These are phyloP conservation scores for Torymus aiolomorphi DNA, from an alignment of 2,888 invertebrate species.

Conservation along the genomic window DNA sequence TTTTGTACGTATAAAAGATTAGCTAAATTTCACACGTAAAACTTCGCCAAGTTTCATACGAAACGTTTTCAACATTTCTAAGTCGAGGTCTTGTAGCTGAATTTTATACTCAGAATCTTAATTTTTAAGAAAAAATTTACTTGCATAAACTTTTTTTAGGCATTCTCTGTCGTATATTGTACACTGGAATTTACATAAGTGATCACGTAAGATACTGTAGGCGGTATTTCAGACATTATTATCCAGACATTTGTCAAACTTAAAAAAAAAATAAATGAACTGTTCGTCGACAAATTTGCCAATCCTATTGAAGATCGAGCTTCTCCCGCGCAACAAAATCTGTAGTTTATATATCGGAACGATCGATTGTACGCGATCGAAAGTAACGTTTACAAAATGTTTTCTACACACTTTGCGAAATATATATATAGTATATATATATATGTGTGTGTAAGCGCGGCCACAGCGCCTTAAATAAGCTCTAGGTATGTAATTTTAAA, in stretches of 20 bases:
- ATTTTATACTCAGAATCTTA: too few relatives aligned
- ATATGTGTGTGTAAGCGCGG: conserved; percentile 22
- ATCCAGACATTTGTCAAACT: not conserved
- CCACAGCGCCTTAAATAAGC: conserved; percentile 43
- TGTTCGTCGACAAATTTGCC: not conserved
- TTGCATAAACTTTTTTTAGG: too few relatives aligned
- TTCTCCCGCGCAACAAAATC: conserved; percentile 40
- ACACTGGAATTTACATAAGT: too few relatives aligned
- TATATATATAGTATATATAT: conserved; percentile 20
- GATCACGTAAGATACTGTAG: too few relatives aligned
- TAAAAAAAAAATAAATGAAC: not conserved
- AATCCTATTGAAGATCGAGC: conserved; percentile 38
- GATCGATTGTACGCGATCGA: conserved; percentile 41
- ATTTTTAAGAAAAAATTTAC: too few relatives aligned
- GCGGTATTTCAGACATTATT: too few relatives aligned
- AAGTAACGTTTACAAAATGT: conserved; percentile 44
- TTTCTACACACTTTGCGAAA: conserved; percentile 40
- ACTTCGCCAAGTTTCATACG: too few relatives aligned
- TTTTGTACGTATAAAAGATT: too few relatives aligned
- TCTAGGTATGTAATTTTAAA: conserved; percentile 37
- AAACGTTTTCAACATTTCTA: too few relatives aligned
- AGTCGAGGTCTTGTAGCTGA: too few relatives aligned
- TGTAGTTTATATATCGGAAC: conserved; percentile 40
- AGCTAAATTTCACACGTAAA: too few relatives aligned
- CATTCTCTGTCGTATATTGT: too few relatives aligned